Base-by-base conservation (phyloP, 1,140 invertebrate species). In the Plectrocnemia conspersa region DNA sequence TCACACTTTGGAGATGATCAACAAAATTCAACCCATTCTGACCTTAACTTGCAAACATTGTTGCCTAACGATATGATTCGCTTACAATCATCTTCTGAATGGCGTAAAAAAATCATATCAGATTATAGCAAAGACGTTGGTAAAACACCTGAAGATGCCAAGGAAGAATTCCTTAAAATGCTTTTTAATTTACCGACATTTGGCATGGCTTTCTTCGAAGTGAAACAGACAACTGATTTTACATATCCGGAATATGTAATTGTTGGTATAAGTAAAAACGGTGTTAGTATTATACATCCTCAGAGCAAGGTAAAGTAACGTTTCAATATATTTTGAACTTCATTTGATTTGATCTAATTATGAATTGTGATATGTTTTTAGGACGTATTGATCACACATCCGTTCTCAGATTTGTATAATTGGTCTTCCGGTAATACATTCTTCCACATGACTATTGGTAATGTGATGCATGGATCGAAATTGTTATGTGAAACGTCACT, bases 161-260 rank as follows among this genome's bases (percentile, higher is more conserved):
- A 95, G 72, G 76, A 89, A 18, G 77, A 78, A 53, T 96, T 97
- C 66, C 75, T 97, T 7, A 88, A 90, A 65, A 78, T 82, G 54
- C 84, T 95, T 25, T 85, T 83, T 64, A 77, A 83, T 64, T 88
- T 87, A 80, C 86, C 87, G 5, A 94, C 90, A 49, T 97, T 96
- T 75, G 93, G 93, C 13, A 95, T 91, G 5, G 91, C 93, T 0
- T 97, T 97, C 75, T 97, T 97, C 74, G 89, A 94, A 79, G 91
- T 95, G 0, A 93, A 91, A 69, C 91, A 86, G 66, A 86, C 87
- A 3, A 90, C 89, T 2, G 89, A 93, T 60, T 79, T 85, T 0
- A 82, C 79, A 36, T 89, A 89, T 66, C 90, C 92, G 3, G 90
- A 93, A 69, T 80, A 86, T 61, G 77, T 96, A 10, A 76, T 93